A percentile compares a stretch with the other conserved stretches of the same genome.
Evolutionary conservation across 2,113 vertebrate genomes (phyloP).

Genomic region (Smithornis capensis): DNA sequence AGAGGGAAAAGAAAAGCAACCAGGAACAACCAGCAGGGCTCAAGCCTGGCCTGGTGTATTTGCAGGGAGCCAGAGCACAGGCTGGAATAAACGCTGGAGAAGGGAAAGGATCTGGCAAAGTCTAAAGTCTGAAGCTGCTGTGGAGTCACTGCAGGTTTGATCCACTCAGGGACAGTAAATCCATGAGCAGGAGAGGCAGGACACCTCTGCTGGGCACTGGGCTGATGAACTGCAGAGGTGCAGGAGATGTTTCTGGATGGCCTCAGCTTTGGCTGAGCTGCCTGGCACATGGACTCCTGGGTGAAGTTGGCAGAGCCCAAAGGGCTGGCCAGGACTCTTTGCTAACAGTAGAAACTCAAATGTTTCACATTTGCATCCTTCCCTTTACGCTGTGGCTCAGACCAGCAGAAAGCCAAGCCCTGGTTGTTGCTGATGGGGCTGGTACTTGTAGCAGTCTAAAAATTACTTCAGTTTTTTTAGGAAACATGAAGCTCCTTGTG

Average conservation of each 20-base stretch:
- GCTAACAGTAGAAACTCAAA: background rate
- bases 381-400: background rate
- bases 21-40: background rate
- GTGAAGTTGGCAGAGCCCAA: background rate
- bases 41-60: background rate
- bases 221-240: background rate
- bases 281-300: background rate
- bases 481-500: background rate
- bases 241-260: background rate
- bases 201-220: background rate
- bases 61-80: background rate
- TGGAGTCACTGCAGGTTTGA: rapidly evolving
- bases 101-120: background rate
- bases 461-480: background rate
- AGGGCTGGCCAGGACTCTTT: background rate
- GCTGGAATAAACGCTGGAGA: background rate
- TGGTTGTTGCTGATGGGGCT: background rate
- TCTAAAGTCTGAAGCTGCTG: background rate
- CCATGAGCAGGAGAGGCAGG: background rate
- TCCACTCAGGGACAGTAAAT: background rate
- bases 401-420: background rate
- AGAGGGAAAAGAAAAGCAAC: background rate
- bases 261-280: background rate
- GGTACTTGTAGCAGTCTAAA: background rate
- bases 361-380: background rate